These are phyloP conservation scores for Troides helena DNA, from an alignment of 2,888 invertebrate genomes.

Conservation along the genomic window DNA sequence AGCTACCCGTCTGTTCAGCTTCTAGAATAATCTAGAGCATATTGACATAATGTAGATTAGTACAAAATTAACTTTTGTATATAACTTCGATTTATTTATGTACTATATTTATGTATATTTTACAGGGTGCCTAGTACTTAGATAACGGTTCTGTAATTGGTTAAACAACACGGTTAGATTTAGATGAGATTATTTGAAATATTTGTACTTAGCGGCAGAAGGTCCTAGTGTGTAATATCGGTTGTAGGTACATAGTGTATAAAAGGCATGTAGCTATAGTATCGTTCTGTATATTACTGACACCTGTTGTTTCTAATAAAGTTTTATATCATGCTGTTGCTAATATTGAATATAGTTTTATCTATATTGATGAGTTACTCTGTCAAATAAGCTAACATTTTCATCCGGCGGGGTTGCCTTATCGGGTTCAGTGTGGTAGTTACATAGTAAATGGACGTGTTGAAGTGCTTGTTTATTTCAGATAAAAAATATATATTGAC, in stretches of 20 bases:
- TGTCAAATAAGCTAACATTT: slow-evolving; percentile 63
- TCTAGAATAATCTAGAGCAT: slow-evolving; percentile 43
- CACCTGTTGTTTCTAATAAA: slow-evolving; percentile 44
- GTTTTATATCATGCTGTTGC: slow-evolving; percentile 45
- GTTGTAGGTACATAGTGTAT: slow-evolving; percentile 28
- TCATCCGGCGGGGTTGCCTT: slow-evolving; percentile 50
- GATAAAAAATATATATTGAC: slow-evolving; percentile 55
- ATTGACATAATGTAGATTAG: slow-evolving; percentile 32
- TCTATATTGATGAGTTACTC: slow-evolving; percentile 62
- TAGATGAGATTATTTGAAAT: slow-evolving; percentile 17
- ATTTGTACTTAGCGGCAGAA: slow-evolving; percentile 20
- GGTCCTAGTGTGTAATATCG: slow-evolving; percentile 7
- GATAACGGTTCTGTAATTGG: slow-evolving; percentile 41
- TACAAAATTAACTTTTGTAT: slow-evolving; percentile 31
- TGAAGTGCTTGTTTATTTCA: slow-evolving; percentile 62
- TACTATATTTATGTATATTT: slow-evolving; percentile 55
- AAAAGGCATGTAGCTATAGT: slow-evolving; percentile 44
- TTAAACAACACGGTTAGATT: slow-evolving; percentile 46
- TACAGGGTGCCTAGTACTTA: slow-evolving; percentile 73
- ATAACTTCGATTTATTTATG: slow-evolving; percentile 30
- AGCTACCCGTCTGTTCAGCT: slow-evolving; percentile 27
- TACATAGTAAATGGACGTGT: slow-evolving; percentile 60
- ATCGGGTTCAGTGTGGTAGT: slow-evolving; percentile 57
- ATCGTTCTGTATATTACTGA: slow-evolving; percentile 42
- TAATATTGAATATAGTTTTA: slow-evolving; percentile 57